Base-by-base conservation (phyloP, 2,888 invertebrate species). In the Eupithecia pulchellata region DNA sequence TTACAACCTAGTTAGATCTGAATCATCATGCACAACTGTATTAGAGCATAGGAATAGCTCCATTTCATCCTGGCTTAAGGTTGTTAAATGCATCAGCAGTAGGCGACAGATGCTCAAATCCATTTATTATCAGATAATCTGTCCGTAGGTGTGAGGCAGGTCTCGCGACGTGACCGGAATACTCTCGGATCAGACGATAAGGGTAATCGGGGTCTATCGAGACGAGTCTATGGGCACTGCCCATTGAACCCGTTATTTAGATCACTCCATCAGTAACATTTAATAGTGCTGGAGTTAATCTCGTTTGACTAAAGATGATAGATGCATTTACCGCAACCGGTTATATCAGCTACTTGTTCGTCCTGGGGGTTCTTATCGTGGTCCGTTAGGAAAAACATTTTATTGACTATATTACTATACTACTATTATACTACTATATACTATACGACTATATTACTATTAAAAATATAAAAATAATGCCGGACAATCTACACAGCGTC, bases 81-180 rank as follows among this genome's bases (percentile, higher is more conserved):
- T 20, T 11, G 25, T 25, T 52, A 52, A 25, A 52, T 47, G 20
- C n/a, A n/a, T 47, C 42, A 29, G 57, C 57, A 17, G 57, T 2
- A 17, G 29, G 32, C 60, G 34, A 32, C 32, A 60, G 60, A 60
- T 34, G 32, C 34, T 60, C 32, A 60, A 34, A 60, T 29, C 57
- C 57, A 57, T 57, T 57, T 57, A 57, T 57, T 57, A 57, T 57
- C 57, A 29, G 27, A 39, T 62, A 17, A 62, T 62, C 62, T 62
- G 62, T 36, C 27, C 55, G 66, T 25, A 66, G 62, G 39, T 62
- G 62, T 39, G 62, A 39, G 9, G 27, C 36, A 39, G 62, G 27
- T 61, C 32, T 20, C 62, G 36, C 8, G 34, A 39, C 62, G 62
- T 62, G 62, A 62, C 62, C 13, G 27, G 32, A 64, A 66, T 34